A percentile compares a stretch with the other conserved stretches of the same genome.
phyloP scores from a whole-genome alignment of 2,888 invertebrate species.

The Neoitamus cyanurus region DNA sequence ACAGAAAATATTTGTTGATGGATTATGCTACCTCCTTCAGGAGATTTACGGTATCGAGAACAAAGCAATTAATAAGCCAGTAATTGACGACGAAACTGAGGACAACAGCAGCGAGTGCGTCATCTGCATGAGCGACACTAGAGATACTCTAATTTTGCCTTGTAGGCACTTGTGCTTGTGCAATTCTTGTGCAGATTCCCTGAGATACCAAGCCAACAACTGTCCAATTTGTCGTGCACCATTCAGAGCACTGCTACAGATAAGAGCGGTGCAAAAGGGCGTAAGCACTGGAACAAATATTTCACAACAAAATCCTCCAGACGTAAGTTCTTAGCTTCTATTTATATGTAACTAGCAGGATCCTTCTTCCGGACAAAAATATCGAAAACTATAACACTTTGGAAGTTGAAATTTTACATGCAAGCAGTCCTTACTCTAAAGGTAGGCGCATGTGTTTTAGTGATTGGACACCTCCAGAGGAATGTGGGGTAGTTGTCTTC shows the following conservation, averaged over 20 bases:
- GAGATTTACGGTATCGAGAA: slow-evolving; percentile 99
- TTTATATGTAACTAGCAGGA: too few species aligned
- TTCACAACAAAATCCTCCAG: slow-evolving; percentile 69
- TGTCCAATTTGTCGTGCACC: slow-evolving; percentile 99
- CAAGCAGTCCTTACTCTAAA: too few species aligned
- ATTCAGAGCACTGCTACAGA: slow-evolving; percentile 95
- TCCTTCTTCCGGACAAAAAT: too few species aligned
- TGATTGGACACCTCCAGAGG: too few species aligned
- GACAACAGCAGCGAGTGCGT: slow-evolving; percentile 98
- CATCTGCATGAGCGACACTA: slow-evolving; percentile 98
- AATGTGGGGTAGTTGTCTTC: too few species aligned
- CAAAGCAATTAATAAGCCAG: slow-evolving; percentile 81
- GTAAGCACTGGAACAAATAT: slow-evolving; percentile 62
- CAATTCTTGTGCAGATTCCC: slow-evolving; percentile 95
- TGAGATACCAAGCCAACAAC: slow-evolving; percentile 97
- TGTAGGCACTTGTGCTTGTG: slow-evolving; percentile 97
- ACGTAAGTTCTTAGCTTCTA: slow-evolving; percentile 67
- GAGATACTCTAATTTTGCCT: slow-evolving; percentile 96
- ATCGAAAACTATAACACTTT: too few species aligned
- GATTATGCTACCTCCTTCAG: slow-evolving; percentile 94
- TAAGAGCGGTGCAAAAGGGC: slow-evolving; percentile 89
- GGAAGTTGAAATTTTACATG: too few species aligned
- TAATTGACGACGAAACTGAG: slow-evolving; percentile 84
- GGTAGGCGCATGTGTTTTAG: too few species aligned
- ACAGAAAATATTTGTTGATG: slow-evolving; percentile 98